These are phyloP conservation scores for Odontamblyopus rebecca DNA, from an alignment of 2,797 vertebrate genomes.

Conservation along the genomic window DNA sequence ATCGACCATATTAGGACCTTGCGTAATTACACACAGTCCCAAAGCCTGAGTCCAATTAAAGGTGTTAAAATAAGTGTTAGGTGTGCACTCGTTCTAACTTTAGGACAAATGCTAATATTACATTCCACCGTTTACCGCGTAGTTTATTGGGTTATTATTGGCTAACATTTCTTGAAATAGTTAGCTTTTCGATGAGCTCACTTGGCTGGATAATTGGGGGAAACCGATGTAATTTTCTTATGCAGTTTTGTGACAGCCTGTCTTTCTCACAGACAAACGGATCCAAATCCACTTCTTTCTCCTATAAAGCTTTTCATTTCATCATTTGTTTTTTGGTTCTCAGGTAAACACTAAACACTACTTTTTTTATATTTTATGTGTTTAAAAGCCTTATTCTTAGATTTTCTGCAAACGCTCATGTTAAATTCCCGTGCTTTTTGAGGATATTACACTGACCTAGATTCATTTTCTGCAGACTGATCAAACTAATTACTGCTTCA, in stretches of 20 bases:
- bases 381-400: background rate
- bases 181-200: background rate
- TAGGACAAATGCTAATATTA: constrained; percentile 1
- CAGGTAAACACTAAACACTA: background rate
- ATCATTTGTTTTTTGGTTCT: background rate
- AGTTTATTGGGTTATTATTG: background rate
- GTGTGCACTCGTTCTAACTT: constrained; percentile 1
- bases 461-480: no score
- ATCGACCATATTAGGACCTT: constrained; percentile 4
- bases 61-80: constrained; percentile 10
- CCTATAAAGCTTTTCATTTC: background rate
- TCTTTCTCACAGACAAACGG: background rate
- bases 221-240: background rate
- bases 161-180: background rate
- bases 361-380: background rate
- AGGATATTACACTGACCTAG: no score
- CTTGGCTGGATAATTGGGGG: background rate
- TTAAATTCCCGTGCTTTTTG: background rate
- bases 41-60: background rate
- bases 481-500: no score
- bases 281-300: background rate
- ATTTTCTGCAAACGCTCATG: background rate
- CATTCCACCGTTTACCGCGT: background rate
- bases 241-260: background rate
- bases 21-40: constrained; percentile 5